Conservation (phyloP, 2,888 invertebrate species). For the Lepidonotus clava region DNA sequence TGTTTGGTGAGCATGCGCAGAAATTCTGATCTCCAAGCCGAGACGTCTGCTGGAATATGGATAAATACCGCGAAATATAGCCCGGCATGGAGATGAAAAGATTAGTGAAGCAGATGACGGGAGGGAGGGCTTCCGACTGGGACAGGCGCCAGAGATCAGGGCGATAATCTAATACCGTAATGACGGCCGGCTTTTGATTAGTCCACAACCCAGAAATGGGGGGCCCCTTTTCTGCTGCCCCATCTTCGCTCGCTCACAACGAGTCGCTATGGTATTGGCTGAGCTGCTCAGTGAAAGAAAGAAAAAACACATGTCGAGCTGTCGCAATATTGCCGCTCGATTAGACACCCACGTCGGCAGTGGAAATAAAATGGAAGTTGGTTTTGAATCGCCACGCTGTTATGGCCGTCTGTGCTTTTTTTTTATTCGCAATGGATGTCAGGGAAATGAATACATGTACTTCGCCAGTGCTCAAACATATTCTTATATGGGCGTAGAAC, state of each 20-base stretch:
- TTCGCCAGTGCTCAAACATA: not conserved
- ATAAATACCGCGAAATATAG: conserved; percentile 20
- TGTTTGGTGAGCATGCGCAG: conserved; percentile 46
- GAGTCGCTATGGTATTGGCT: too few species aligned
- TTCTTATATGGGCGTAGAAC: not conserved
- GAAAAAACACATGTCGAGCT: not conserved
- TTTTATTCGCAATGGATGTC: not conserved
- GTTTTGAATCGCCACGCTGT: not conserved
- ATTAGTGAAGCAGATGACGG: conserved; percentile 19
- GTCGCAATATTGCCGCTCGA: not conserved
- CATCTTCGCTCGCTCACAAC: too few species aligned
- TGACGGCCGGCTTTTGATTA: conserved; percentile 17
- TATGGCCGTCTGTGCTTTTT: too few species aligned
- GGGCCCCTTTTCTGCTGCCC: not conserved
- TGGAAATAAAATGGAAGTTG: conserved; percentile 7
- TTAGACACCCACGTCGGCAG: not conserved
- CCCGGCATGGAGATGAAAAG: conserved; percentile 35
- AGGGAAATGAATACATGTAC: not conserved
- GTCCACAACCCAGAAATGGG: conserved; percentile 27
- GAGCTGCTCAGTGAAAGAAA: too few species aligned
- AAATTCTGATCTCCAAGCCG: conserved; percentile 3
- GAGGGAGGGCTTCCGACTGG: not conserved
- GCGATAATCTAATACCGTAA: conserved; percentile 41
- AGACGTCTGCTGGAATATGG: conserved; percentile 44
- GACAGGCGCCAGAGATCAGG: conserved; percentile 11